Evolutionary conservation across 1,140 invertebrate genomes (phyloP).

Genomic region (Ganaspis sp.): DNA sequence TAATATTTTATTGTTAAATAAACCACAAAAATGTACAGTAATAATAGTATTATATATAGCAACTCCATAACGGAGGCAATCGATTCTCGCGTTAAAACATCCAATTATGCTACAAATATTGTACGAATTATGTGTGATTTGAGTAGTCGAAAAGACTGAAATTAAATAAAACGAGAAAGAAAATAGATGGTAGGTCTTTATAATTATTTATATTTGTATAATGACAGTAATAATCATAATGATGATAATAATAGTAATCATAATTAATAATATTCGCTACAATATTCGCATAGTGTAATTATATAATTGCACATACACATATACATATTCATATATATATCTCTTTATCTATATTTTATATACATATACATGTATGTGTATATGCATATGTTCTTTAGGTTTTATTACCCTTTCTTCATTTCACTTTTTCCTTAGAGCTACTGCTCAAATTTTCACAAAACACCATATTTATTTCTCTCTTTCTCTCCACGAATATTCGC

Average conservation of each 20-base stretch:
- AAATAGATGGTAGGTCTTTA: conserved; percentile 58
- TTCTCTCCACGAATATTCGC: conserved; percentile 32
- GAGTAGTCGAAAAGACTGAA: conserved; percentile 50
- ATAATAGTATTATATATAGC: conserved; percentile 58
- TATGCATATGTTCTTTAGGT: conserved; percentile 47
- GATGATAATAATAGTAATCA: conserved; percentile 71
- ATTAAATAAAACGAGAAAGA: conserved; percentile 57
- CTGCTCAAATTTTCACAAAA: conserved; percentile 32
- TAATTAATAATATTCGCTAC: conserved; percentile 67
- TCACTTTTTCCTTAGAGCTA: conserved; percentile 33
- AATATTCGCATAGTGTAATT: conserved; percentile 68
- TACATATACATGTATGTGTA: conserved; percentile 68
- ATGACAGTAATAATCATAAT: conserved; percentile 62
- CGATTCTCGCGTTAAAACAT: conserved; percentile 73
- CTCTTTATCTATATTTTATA: conserved; percentile 65
- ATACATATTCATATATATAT: conserved; percentile 68
- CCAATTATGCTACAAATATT: conserved; percentile 73
- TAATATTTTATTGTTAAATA: conserved; percentile 77
- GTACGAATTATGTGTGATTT: conserved; percentile 63
- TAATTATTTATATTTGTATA: conserved; percentile 69
- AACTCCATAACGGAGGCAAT: conserved; percentile 60
- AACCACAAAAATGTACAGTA: conserved; percentile 77
- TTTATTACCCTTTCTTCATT: conserved; percentile 45
- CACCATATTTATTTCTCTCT: conserved; percentile 34
- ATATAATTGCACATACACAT: conserved; percentile 73